Conservation (phyloP, 2,888 invertebrate genomes). For the Mamestra brassicae region DNA sequence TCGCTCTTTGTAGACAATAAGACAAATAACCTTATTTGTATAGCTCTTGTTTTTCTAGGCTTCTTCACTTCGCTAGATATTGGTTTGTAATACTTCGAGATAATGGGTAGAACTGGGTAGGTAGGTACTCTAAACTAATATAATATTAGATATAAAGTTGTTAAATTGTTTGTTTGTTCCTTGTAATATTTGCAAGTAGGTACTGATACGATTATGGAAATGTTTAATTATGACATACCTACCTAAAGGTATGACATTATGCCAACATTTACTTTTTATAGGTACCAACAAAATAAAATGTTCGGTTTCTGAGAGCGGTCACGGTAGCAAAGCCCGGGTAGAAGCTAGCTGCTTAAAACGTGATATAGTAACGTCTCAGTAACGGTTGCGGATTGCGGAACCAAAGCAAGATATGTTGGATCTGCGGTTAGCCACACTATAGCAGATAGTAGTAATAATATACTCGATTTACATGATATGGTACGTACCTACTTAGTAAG, state of each 20-base stretch:
- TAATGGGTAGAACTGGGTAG: not conserved
- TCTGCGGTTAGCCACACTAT: constrained; percentile 30
- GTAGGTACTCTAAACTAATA: not conserved
- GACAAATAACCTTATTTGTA: constrained; percentile 57
- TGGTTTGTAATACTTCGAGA: not conserved
- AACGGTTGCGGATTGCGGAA: constrained; percentile 11
- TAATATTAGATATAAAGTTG: not conserved
- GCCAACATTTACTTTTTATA: too few species aligned
- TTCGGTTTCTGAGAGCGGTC: not conserved
- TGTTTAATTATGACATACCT: not conserved
- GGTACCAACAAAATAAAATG: not conserved
- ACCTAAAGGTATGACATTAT: not conserved
- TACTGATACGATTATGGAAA: not conserved
- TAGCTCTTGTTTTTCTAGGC: constrained; percentile 43
- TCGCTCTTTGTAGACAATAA: constrained; percentile 46
- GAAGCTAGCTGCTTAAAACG: not conserved
- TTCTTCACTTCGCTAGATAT: constrained; percentile 36
- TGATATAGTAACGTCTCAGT: not conserved
- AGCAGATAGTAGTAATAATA: constrained; percentile 2
- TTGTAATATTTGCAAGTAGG: not conserved
- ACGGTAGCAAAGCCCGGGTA: not conserved
- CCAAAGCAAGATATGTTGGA: constrained; percentile 24
- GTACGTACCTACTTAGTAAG: not conserved
- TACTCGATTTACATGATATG: not conserved
- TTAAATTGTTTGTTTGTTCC: not conserved